Evolutionary conservation across 2,888 invertebrate genomes (phyloP), one percentile per base, ranked within the genome.

Genomic region (Melinopterus prodromus): DNA sequence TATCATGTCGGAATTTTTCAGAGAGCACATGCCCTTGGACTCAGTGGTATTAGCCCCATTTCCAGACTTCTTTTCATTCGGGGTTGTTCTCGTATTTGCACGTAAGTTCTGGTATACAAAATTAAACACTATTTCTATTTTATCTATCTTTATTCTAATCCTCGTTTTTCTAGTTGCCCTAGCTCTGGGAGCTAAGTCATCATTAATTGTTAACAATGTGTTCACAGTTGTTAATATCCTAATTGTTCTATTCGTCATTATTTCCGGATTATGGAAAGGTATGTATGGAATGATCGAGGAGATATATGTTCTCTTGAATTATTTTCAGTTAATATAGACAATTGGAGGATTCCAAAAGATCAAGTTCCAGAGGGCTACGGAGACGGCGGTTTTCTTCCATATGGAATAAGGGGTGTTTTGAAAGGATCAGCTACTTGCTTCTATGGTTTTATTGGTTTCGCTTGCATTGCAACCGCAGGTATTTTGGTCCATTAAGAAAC

Each of bases 371-470:
- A 87, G 0, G 97, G 80, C n/a, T 92, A 91, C 83, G 94, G 94
- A 16, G 87, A 86, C 7, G 97, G 97, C 0, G 97, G 97, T 1
- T 98, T 97, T 88, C 93, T 94, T 78, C 97, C 98, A 0, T 97
- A 94, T 88, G 97, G 97, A 0, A 86, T 95, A 16, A 91, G 92
- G 0, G 98, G 96, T 1, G 92, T 96, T 82, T 93, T 97, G 82
- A 93, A 93, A 82, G 97, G 96, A 0, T 96, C 96, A 1, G 95
- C 96, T 0, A 93, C 93, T n/a, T 97, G 96, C 88, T 98, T 98
- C 90, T 98, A 97, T 87, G 97, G 96, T 3, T 98, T 97, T 86
- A 97, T 98, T 83, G 98, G 98, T 0, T 98, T 98, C 89, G 98
- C 98, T 90, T 95, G 95, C 87, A 97, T 96, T 82, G 96, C 96